Evolutionary conservation across 2,888 invertebrate species (phyloP).

Genomic region (Ectobius pallidus): DNA sequence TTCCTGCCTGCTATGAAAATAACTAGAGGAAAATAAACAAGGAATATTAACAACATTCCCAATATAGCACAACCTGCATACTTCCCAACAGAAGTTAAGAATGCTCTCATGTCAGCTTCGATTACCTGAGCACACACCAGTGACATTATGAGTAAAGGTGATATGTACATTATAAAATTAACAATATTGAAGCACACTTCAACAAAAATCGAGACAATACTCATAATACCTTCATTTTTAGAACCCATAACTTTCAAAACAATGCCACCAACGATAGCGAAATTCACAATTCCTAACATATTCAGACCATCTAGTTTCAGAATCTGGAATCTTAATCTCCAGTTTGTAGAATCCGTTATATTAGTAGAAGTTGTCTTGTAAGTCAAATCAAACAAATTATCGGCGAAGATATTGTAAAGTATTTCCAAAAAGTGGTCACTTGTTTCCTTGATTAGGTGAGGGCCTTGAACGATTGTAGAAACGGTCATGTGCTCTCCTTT

Average conservation of each 20-base stretch:
- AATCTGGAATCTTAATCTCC: not conserved
- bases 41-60: not conserved
- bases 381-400: not conserved
- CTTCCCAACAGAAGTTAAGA: not conserved
- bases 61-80: not conserved
- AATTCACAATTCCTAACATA: not conserved
- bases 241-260: not conserved
- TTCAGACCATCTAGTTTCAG: not conserved
- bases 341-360: not conserved
- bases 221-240: not conserved
- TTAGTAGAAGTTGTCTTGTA: not conserved
- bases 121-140: not conserved
- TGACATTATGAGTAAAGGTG: not conserved
- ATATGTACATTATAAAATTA: not conserved
- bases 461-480: not conserved
- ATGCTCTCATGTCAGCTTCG: not conserved
- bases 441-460: not conserved
- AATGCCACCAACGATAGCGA: not conserved
- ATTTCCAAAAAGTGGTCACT: not conserved
- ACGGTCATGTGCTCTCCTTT: not conserved
- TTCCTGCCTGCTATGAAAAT: not conserved
- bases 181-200: not conserved
- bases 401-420: not conserved
- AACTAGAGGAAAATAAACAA: not conserved
- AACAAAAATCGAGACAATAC: not conserved